Conservation (phyloP, 2,113 vertebrate species). For the Spermophilus dauricus region DNA sequence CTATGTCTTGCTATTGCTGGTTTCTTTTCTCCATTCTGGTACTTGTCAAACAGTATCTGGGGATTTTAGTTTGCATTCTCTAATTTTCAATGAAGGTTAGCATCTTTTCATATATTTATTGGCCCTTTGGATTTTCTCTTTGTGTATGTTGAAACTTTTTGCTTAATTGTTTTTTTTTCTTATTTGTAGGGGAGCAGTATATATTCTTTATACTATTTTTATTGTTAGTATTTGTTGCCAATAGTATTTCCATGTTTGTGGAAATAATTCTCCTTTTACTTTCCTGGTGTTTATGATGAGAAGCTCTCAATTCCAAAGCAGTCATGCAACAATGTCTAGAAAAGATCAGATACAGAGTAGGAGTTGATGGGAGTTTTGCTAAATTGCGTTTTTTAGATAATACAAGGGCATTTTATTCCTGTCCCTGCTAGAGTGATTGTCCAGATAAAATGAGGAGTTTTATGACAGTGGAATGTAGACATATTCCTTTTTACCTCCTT, state of each 20-base stretch:
- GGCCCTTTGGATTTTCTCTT: conserved; percentile 37
- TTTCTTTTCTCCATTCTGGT: background rate
- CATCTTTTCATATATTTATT: conserved; percentile 15
- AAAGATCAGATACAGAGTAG: background rate
- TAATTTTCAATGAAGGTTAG: background rate
- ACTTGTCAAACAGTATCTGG: background rate
- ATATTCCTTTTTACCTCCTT: background rate
- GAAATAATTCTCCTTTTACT: background rate
- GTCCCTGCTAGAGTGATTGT: background rate
- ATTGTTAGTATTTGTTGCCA: background rate
- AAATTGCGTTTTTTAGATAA: background rate
- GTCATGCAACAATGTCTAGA: background rate
- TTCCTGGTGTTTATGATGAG: background rate
- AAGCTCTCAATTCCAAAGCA: conserved; percentile 5
- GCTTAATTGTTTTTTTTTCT: background rate
- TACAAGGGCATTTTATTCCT: background rate
- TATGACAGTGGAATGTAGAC: conserved; percentile 44
- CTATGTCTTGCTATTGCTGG: background rate
- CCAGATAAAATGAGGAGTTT: conserved; percentile 49
- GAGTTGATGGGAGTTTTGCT: conserved; percentile 19
- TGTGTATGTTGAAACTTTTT: background rate
- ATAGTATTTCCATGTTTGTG: background rate
- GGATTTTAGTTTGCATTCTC: conserved; percentile 28
- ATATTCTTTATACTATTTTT: background rate
- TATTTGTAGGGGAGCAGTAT: conserved; percentile 8